Evolutionary conservation across 2,113 vertebrate species (phyloP), one percentile per base, ranked within the genome.

Genomic region (Entelurus aequoreus): DNA sequence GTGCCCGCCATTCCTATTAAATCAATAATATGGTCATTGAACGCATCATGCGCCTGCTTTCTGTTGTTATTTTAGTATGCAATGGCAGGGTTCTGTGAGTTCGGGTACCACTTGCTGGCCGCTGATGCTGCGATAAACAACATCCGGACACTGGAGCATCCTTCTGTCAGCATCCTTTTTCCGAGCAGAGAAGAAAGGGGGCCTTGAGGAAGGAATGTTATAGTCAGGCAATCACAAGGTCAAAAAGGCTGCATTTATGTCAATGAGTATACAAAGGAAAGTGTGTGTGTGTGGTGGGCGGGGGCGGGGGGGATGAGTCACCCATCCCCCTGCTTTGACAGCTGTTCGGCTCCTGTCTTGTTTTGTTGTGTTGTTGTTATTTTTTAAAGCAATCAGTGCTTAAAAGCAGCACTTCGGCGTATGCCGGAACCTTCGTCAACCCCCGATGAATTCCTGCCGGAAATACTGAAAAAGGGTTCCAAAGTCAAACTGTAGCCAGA

Each of bases 301-400:
- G 28, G 28, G 28, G 28, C 0, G 28, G 28, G 28, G 28, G 28
- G 28, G 75, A 80, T 79, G 78, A 84, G 69, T 79, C 80, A 78
- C 82, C 86, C 72, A 69, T 68, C 80, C 78, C 78, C 74, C 74
- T 21, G 21, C 56, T 64, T 48, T 72, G 55, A 76, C 78, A 82
- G 80, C 82, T 84, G 81, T 72, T 72, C 58, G 75, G 55, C 60
- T 62, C 73, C 54, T 51, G 69, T 61, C 69, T 56, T 56, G 4
- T 47, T 63, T 63, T 40, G 51, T 64, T 38, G 37, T 59, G 58
- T 55, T 28, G 28, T 28, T 28, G 28, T 28, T 28, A 3, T 28
- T 15, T 50, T 38, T 54, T 13, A n/a, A 46, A 38, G 9, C 51
- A 50, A 14, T 50, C 14, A 13, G 1, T 1, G 15, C 48, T 12